Evolutionary conservation across 2,888 invertebrate genomes (phyloP).

Genomic region (Drosophila siamana): DNA sequence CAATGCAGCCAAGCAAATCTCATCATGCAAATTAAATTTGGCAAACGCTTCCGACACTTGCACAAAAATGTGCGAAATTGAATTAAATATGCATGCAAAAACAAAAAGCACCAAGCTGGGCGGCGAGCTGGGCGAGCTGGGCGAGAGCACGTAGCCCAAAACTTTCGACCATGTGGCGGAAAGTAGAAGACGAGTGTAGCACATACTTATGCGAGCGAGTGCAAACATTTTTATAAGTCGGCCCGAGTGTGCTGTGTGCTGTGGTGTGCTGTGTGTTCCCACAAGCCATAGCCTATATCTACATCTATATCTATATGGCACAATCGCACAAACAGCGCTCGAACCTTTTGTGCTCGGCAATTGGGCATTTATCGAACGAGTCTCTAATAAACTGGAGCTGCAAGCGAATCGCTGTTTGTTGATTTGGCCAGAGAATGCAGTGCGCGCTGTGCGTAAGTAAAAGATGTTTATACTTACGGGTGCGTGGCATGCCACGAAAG

Average conservation of each 20-base stretch:
- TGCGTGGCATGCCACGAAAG: slow-evolving; percentile 67
- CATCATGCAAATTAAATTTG: slow-evolving; percentile 79
- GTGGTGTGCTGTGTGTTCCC: slow-evolving; percentile 17
- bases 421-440: not conserved
- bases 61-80: slow-evolving; percentile 77
- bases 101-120: slow-evolving; percentile 28
- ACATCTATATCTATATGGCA: too few relatives aligned
- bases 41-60: slow-evolving; percentile 74
- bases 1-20: slow-evolving; percentile 69
- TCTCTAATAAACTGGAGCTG: not conserved
- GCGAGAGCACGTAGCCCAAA: slow-evolving; percentile 58
- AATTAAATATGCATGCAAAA: slow-evolving; percentile 77
- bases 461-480: slow-evolving; percentile 73
- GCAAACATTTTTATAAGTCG: not conserved
- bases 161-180: slow-evolving; percentile 39
- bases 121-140: slow-evolving; percentile 1
- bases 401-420: not conserved
- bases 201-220: slow-evolving; percentile 11
- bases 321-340: too few relatives aligned
- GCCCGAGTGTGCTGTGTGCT: not conserved
- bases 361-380: not conserved
- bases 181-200: too few relatives aligned
- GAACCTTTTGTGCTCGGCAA: not conserved
- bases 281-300: too few relatives aligned
- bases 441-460: slow-evolving; percentile 36